phyloP scores from a whole-genome alignment of 2,888 invertebrate genomes.

The Cantharis lateralis region DNA sequence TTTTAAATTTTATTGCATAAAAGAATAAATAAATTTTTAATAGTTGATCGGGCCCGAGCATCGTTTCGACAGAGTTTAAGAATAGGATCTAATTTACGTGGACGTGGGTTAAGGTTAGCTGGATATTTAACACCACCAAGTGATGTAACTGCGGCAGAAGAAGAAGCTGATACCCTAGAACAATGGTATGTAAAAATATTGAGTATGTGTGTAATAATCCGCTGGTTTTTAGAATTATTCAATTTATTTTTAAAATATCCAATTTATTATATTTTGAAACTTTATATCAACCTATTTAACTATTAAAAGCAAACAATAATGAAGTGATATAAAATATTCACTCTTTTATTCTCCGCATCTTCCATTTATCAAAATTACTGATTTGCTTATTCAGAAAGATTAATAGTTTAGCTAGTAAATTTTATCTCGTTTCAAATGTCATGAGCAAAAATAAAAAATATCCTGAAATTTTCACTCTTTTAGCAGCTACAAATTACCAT shows the following conservation, averaged over 20 bases:
- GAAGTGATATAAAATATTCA: not conserved
- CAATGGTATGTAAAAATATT: conserved; percentile 50
- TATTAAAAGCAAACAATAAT: not conserved
- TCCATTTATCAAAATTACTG: not conserved
- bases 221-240: not conserved
- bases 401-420: not conserved
- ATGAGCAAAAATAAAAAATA: not conserved
- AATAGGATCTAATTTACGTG: conserved; percentile 58
- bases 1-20: not conserved
- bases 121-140: conserved; percentile 65
- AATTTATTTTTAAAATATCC: not conserved
- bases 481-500: not conserved
- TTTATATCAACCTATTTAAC: not conserved
- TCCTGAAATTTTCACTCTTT: not conserved
- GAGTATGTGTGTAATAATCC: not conserved
- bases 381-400: not conserved
- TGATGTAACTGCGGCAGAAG: conserved; percentile 66
- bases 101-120: conserved; percentile 61
- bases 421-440: not conserved
- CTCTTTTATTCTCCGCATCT: not conserved
- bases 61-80: conserved; percentile 65
- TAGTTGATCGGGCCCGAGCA: conserved; percentile 69
- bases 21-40: not conserved
- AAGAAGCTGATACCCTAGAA: conserved; percentile 60
- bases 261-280: not conserved